These are phyloP conservation scores for Cydia strobilella DNA, from an alignment of 1,140 invertebrate genomes.

Conservation along the genomic window DNA sequence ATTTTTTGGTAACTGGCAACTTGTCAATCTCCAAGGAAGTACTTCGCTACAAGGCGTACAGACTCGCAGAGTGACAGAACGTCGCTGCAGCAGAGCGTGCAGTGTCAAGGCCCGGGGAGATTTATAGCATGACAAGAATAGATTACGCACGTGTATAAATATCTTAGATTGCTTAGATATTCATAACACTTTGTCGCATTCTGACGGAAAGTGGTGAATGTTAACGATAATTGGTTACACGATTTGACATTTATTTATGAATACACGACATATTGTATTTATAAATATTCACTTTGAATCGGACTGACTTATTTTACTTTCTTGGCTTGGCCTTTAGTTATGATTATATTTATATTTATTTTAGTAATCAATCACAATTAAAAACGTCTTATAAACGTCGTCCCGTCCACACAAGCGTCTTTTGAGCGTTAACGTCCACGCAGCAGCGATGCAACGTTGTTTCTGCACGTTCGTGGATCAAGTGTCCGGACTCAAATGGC, in stretches of 20 bases:
- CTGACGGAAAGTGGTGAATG: slow-evolving; percentile 16
- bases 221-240: slow-evolving; percentile 27
- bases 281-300: neutral
- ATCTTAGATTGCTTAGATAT: slow-evolving; percentile 25
- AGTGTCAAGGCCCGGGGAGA: slow-evolving; percentile 47
- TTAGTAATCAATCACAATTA: no score
- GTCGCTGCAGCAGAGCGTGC: slow-evolving; percentile 23
- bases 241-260: slow-evolving; percentile 27
- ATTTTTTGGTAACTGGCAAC: neutral
- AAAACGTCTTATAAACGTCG: no score
- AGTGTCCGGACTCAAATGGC: neutral
- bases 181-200: slow-evolving; percentile 26
- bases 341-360: no score
- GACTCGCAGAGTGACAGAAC: neutral
- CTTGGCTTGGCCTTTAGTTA: neutral
- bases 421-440: no score
- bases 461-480: no score
- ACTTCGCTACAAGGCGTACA: neutral
- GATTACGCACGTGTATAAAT: slow-evolving; percentile 35
- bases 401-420: no score
- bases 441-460: no score
- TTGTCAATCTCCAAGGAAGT: slow-evolving; percentile 2
- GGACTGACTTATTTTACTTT: neutral
- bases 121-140: slow-evolving; percentile 42
- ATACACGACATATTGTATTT: neutral